Evolutionary conservation across 2,888 invertebrate species (phyloP).

Genomic region (Aleiodes leptofemur): DNA sequence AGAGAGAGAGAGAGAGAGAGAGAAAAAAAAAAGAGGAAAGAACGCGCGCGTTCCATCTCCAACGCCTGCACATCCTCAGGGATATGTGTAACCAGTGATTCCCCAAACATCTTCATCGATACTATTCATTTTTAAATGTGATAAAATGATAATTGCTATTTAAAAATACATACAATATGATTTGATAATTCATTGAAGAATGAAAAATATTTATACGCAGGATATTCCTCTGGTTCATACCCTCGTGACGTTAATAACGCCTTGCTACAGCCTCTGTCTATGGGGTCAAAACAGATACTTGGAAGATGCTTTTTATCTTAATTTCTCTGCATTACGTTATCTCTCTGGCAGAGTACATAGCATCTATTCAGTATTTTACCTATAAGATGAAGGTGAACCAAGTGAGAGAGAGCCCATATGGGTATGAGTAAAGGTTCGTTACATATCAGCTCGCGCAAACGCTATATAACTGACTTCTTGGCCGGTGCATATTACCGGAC

Average conservation of each 20-base stretch:
- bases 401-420: conserved; percentile 47
- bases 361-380: conserved; percentile 12
- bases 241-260: conserved; percentile 66
- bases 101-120: conserved; percentile 13
- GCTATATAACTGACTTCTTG: conserved; percentile 73
- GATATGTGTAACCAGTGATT: not conserved
- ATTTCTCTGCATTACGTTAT: conserved; percentile 59
- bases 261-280: conserved; percentile 60
- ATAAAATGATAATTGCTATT: too few relatives aligned
- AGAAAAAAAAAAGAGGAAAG: not conserved
- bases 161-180: not conserved
- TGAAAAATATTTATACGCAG: not conserved
- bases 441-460: conserved; percentile 54
- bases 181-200: too few relatives aligned
- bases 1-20: not conserved
- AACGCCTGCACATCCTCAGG: conserved; percentile 39
- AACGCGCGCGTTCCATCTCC: conserved; percentile 43
- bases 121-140: conserved; percentile 14
- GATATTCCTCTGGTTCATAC: conserved; percentile 43
- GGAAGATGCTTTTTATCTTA: conserved; percentile 38
- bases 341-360: conserved; percentile 41
- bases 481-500: conserved; percentile 73
- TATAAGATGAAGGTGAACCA: conserved; percentile 22
- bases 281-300: conserved; percentile 59
- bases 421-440: conserved; percentile 43